Percentiles rank a stretch among this genome's conserved stretches.
phyloP scores from a whole-genome alignment of 2,888 invertebrate genomes.

The Alloplasta piceator region DNA sequence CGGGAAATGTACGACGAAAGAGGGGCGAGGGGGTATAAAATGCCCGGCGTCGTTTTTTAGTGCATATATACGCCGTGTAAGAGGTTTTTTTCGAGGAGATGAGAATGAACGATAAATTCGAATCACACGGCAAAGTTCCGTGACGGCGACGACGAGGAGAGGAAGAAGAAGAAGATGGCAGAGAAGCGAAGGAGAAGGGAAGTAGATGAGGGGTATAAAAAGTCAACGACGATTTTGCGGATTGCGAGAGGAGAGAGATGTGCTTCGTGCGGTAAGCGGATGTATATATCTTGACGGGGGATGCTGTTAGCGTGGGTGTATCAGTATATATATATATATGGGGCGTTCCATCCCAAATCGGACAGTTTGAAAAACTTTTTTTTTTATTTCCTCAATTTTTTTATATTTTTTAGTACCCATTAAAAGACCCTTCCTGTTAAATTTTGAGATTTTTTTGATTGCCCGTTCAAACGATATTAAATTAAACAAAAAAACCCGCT shows the following conservation, averaged over 20 bases:
- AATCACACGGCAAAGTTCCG: constrained; percentile 38
- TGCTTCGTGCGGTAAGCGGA: constrained; percentile 30
- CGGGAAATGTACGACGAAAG: too few relatives aligned
- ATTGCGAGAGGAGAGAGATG: constrained; percentile 40
- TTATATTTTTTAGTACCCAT: too few relatives aligned
- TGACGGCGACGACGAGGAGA: constrained; percentile 9
- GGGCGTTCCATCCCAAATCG: too few relatives aligned
- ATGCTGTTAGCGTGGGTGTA: background rate
- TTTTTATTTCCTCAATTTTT: too few relatives aligned
- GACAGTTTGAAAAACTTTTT: too few relatives aligned
- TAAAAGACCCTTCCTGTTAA: too few relatives aligned
- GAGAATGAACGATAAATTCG: constrained; percentile 57
- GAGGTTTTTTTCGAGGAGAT: constrained; percentile 27
- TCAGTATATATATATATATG: constrained; percentile 13
- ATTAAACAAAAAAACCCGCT: too few relatives aligned
- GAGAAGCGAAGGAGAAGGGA: background rate
- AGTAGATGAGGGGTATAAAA: constrained; percentile 29
- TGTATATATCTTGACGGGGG: constrained; percentile 33
- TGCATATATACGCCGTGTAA: background rate
- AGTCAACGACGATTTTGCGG: constrained; percentile 55
- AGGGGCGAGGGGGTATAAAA: too few relatives aligned
- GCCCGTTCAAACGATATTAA: too few relatives aligned
- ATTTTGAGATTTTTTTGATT: too few relatives aligned
- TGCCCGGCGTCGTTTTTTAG: too few relatives aligned
- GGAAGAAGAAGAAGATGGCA: constrained; percentile 1